These are phyloP conservation scores for Somateria mollissima DNA, from an alignment of 2,797 vertebrate genomes.

Conservation along the genomic window DNA sequence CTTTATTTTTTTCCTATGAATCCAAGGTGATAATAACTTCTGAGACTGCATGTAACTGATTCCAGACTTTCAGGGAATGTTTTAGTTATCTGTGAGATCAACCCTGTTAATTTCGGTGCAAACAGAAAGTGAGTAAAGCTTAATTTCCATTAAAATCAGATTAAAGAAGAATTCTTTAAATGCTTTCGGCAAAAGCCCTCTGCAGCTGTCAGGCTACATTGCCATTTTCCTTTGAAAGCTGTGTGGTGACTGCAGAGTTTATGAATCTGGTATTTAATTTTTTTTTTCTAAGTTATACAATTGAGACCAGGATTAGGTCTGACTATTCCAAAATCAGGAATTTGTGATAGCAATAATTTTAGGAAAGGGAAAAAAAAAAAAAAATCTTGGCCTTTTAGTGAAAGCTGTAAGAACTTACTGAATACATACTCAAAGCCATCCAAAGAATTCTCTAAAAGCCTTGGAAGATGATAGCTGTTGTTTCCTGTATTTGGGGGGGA, in stretches of 20 bases:
- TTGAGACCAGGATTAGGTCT: background rate
- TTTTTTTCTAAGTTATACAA: background rate
- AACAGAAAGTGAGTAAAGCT: background rate
- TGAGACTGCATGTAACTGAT: background rate
- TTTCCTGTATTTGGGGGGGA: background rate
- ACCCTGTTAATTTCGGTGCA: background rate
- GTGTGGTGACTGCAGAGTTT: background rate
- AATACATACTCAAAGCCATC: background rate
- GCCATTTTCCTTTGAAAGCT: background rate
- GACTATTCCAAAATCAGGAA: background rate
- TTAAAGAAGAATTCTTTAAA: conserved; percentile 21
- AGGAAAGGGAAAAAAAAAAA: background rate
- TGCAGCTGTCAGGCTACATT: conserved; percentile 18
- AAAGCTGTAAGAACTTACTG: background rate
- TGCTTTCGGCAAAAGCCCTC: background rate
- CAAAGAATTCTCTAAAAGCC: background rate
- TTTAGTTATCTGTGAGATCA: background rate
- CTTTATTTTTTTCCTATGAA: fast-evolving
- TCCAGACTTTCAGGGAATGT: background rate
- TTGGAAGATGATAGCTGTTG: background rate
- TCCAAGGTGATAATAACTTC: background rate
- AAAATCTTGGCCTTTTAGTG: background rate
- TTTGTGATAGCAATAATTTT: background rate
- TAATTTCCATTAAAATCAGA: conserved; percentile 27
- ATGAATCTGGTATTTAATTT: background rate